These are phyloP conservation scores for Heliopora coerulea DNA, from an alignment of 92 coral and sea anemone species.

Conservation along the genomic window DNA sequence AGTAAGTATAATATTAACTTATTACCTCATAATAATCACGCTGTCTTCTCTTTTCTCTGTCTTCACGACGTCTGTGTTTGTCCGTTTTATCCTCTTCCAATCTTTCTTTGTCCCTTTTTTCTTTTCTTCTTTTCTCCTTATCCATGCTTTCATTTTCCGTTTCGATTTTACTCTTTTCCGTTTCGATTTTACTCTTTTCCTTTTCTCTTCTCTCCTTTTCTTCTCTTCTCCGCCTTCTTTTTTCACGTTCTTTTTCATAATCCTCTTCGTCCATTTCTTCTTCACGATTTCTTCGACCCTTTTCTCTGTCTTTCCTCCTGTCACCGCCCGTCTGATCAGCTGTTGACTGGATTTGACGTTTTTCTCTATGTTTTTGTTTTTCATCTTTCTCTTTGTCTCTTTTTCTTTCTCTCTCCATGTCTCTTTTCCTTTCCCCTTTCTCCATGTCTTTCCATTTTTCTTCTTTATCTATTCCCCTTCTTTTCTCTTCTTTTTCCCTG, in stretches of 20 bases:
- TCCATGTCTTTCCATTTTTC: conserved; percentile 22
- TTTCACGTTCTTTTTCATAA: neutral
- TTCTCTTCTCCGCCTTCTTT: conserved; percentile 6
- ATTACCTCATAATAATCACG: conserved; percentile 62
- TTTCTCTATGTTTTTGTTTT: neutral
- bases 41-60: conserved; percentile 66
- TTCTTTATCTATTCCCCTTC: conserved; percentile 29
- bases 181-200: neutral
- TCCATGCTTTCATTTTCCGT: neutral
- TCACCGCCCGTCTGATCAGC: neutral
- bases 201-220: neutral
- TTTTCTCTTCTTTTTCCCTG: conserved; percentile 36
- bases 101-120: neutral
- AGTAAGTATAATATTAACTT: neutral
- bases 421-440: conserved; percentile 33
- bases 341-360: neutral
- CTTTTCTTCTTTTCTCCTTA: neutral
- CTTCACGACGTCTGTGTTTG: conserved; percentile 24
- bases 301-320: neutral
- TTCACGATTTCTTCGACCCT: conserved; percentile 27
- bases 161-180: neutral
- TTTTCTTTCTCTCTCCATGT: conserved; percentile 52
- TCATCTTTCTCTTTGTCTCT: conserved; percentile 43
- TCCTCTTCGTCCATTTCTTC: conserved; percentile 31
- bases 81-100: neutral